Base-by-base conservation (phyloP, 2,888 invertebrate species). In the Agrilus cyanescens region DNA sequence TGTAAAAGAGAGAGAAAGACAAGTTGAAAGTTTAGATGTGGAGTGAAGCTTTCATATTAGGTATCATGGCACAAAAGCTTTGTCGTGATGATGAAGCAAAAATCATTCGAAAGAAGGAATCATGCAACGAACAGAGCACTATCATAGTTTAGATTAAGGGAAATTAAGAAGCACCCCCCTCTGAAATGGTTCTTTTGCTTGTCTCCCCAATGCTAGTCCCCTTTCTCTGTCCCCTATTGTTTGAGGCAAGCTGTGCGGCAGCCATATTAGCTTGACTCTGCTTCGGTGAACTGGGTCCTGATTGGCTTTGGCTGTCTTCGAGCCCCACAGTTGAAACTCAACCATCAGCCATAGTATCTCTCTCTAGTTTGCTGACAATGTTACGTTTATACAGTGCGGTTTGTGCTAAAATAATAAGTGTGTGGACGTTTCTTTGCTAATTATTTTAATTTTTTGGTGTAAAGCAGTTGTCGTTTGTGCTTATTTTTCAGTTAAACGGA, bases 181-280 rank as follows among this genome's bases (percentile, higher is more conserved):
- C 60, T 49, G 52, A 46, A 40, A 57, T 57, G 55, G 60, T 60
- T 59, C 57, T n/a, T n/a, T n/a, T n/a, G n/a, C n/a, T 50, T 50
- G 47, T 54, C 52, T 54, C 53, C 54, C 56, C 49, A 53, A 53
- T 54, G 50, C 57, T 55, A 58, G 60, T 63, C 63, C 63, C 65
- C 63, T 66, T 63, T 63, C 63, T 62, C 65, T 61, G 62, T 58
- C 58, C 61, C 60, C 63, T 61, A 64, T 66, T 65, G 65, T 66
- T 55, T 55, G 54, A 50, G 52, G 53, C 53, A 53, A 47, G 49
- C 62, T 62, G 61, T 61, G 62, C 63, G 65, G 66, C 67, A 63
- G 67, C 67, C 67, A 67, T 67, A 67, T 67, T 67, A 66, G 66
- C 66, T 65, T 56, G 61, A 62, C 62, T 60, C 60, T 60, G 63